Base-by-base conservation (phyloP, 2,888 invertebrate species). In the Oligia strigilis region DNA sequence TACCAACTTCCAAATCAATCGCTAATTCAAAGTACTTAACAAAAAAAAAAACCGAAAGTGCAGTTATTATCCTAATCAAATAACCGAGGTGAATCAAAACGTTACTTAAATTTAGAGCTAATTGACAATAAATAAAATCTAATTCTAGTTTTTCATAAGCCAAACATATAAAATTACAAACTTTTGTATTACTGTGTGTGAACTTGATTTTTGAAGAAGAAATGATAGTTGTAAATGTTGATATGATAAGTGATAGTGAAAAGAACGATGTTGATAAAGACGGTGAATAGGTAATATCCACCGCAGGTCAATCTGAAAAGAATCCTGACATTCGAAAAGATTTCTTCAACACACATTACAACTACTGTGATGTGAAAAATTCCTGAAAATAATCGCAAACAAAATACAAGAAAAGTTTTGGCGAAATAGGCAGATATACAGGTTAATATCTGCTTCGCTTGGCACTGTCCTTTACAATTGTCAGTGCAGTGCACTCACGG, bases 121-220 rank as follows among this genome's bases (percentile, higher is more conserved):
- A 79, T 71, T 80, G 79, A 77, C 9, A 80, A 75, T 67, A 75
- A 74, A 77, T 66, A 67, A 81, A 77, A 73, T 81, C 89, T 90
- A 87, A 72, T 55, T 79, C 89, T 88, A 90, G 75, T 75, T 75
- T 75, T 58, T 83, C 78, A 85, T 79, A 87, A 88, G 90, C 85
- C 71, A 85, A 74, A 80, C 36, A 69, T 49, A 64, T 77, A 73
- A 75, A 74, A 81, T 75, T 69, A 80, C 40, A 78, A 79, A 79
- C 66, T 49, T 23, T 40, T 76, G 74, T 83, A 74, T 80, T 49
- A 75, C 6, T 67, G 83, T 89, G 89, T 89, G 74, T 83, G 46
- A 49, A 58, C 73, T 62, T 78, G 36, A 66, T 58, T 69, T 74
- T 76, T 78, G 72, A 74, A 76, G 66, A 85, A 78, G 75, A 81